phyloP scores from a whole-genome alignment of 2,797 vertebrate genomes.

The Sciurus vulgaris region DNA sequence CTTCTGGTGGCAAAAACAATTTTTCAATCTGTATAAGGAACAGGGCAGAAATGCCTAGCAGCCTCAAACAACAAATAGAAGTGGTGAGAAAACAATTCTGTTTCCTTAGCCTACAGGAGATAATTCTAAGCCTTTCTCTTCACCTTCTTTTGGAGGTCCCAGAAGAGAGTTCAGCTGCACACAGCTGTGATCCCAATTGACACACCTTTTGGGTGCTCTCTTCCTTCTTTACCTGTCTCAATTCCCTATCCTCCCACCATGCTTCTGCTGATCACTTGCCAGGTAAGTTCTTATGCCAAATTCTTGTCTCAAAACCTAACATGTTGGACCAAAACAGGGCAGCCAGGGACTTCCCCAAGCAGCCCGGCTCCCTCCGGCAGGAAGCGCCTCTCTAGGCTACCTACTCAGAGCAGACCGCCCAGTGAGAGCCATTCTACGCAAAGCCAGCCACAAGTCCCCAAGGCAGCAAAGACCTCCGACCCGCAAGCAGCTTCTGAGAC shows the following conservation, averaged over 20 bases:
- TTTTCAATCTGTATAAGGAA: background rate
- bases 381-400: no score
- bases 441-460: no score
- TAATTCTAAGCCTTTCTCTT: background rate
- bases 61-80: background rate
- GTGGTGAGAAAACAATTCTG: background rate
- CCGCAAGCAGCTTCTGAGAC: no score
- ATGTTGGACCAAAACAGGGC: no score
- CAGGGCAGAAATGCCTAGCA: background rate
- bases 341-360: no score
- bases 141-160: background rate
- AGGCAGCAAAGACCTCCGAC: no score
- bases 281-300: background rate
- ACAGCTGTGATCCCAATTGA: background rate
- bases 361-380: no score
- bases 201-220: rapidly evolving
- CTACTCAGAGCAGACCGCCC: no score
- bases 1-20: background rate
- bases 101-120: background rate
- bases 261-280: background rate
- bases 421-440: no score
- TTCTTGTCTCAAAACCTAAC: background rate
- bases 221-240: background rate
- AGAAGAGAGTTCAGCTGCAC: no score
- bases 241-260: rapidly evolving